These are phyloP conservation scores for Alfaro cultratus DNA, from an alignment of 2,797 vertebrate species.

Conservation along the genomic window DNA sequence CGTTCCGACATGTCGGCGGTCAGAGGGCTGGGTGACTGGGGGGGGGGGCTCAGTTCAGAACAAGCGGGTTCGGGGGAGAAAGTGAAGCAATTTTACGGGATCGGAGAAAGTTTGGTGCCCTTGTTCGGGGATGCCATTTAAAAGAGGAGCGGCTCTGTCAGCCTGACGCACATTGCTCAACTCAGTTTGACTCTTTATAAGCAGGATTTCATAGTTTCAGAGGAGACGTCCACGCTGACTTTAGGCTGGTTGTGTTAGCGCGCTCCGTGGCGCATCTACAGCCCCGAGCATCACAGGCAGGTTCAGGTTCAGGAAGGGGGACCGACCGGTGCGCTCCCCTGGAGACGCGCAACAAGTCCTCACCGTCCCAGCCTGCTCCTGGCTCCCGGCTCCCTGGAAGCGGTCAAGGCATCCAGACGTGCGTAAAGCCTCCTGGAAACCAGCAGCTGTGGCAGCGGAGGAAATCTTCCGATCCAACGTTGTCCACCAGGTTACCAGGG, in stretches of 20 bases:
- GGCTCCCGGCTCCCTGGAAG: background rate
- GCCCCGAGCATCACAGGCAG: conserved; percentile 45
- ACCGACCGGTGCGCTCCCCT: conserved; percentile 46
- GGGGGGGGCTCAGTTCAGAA: conserved; percentile 15
- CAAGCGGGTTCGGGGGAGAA: background rate
- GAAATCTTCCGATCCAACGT: conserved; percentile 28
- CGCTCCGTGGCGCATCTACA: conserved; percentile 12
- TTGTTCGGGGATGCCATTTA: conserved; percentile 60
- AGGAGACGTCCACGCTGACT: conserved; percentile 7
- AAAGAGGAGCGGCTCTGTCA: conserved; percentile 21
- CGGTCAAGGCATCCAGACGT: background rate
- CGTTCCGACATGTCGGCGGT: conserved; percentile 75
- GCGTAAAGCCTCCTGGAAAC: background rate
- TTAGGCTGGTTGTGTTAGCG: conserved; percentile 20
- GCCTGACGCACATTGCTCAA: conserved; percentile 31
- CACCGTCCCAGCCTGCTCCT: background rate
- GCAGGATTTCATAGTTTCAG: conserved; percentile 22
- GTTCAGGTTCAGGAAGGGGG: conserved; percentile 34
- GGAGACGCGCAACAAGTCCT: conserved; percentile 78
- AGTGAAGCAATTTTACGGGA: conserved; percentile 40
- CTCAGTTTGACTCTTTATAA: conserved; percentile 48
- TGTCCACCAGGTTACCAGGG: background rate
- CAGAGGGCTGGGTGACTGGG: background rate
- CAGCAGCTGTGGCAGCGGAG: background rate
- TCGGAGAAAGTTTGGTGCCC: conserved; percentile 63